Conservation (phyloP, 2,113 vertebrate genomes). For the Paramisgurnus dabryanus region DNA sequence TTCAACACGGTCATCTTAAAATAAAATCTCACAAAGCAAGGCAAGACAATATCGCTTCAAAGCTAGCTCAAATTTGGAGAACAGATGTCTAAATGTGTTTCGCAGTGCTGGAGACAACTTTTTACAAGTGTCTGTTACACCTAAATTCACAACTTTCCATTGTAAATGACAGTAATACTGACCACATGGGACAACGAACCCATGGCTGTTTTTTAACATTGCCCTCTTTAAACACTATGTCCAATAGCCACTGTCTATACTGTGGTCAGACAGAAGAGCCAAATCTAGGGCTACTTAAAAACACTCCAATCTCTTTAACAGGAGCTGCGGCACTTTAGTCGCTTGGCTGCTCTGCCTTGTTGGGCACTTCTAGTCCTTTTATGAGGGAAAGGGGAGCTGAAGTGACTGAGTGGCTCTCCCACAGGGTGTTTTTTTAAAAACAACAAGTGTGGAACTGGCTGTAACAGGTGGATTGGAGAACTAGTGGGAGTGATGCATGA, state of each 20-base stretch:
- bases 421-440: not conserved
- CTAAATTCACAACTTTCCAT: conserved; percentile 35
- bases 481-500: conserved; percentile 12
- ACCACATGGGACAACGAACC: not conserved
- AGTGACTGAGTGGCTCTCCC: conserved; percentile 34
- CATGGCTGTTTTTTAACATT: not conserved
- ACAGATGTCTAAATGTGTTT: not conserved
- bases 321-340: not conserved
- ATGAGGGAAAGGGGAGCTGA: conserved; percentile 40
- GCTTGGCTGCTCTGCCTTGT: not conserved
- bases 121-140: conserved; percentile 20
- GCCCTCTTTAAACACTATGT: not conserved
- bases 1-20: not conserved
- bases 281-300: conserved; percentile 2
- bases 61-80: not conserved
- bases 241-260: conserved; percentile 13
- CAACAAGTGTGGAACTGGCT: not conserved
- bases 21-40: not conserved
- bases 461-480: conserved; percentile 42
- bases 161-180: conserved; percentile 38
- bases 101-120: not conserved
- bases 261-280: conserved; percentile 20
- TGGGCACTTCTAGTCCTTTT: conserved; percentile 9
- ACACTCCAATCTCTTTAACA: conserved; percentile 25
- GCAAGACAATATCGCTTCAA: not conserved